phyloP scores from a whole-genome alignment of 2,888 invertebrate genomes.

The Acleris cristana region DNA sequence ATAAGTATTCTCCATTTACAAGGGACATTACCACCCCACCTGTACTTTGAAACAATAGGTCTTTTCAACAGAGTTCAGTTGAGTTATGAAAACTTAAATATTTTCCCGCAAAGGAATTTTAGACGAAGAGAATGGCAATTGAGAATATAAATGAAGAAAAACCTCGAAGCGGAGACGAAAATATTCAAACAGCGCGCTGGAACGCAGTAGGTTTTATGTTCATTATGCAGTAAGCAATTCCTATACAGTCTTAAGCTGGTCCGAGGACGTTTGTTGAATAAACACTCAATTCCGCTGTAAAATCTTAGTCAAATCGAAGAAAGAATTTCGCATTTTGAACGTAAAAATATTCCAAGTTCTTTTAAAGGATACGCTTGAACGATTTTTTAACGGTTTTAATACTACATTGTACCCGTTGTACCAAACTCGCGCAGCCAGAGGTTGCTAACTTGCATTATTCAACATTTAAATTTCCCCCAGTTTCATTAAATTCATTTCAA shows the following conservation, averaged over 20 bases:
- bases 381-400: background rate
- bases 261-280: conserved; percentile 10
- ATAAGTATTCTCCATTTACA: conserved; percentile 31
- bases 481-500: conserved; percentile 37
- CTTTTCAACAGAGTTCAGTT: conserved; percentile 37
- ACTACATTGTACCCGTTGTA: background rate
- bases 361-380: background rate
- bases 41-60: conserved; percentile 42
- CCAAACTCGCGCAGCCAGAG: background rate
- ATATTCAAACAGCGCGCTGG: conserved; percentile 12
- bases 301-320: conserved; percentile 27
- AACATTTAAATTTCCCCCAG: conserved; percentile 32
- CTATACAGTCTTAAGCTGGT: conserved; percentile 18
- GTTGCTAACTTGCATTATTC: conserved; percentile 19
- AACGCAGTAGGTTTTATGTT: background rate
- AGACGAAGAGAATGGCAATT: conserved; percentile 46
- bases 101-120: conserved; percentile 47
- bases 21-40: conserved; percentile 38
- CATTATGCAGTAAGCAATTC: conserved; percentile 25
- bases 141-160: conserved; percentile 54
- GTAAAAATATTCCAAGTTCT: conserved; percentile 14
- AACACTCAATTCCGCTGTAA: conserved; percentile 21
- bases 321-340: background rate
- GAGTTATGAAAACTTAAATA: conserved; percentile 54
- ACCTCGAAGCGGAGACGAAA: conserved; percentile 36